A percentile compares a stretch with the other conserved stretches of the same genome.
These are phyloP conservation scores for Geopemphigus sp. DNA, from an alignment of 1,140 invertebrate genomes.

Conservation along the genomic window DNA sequence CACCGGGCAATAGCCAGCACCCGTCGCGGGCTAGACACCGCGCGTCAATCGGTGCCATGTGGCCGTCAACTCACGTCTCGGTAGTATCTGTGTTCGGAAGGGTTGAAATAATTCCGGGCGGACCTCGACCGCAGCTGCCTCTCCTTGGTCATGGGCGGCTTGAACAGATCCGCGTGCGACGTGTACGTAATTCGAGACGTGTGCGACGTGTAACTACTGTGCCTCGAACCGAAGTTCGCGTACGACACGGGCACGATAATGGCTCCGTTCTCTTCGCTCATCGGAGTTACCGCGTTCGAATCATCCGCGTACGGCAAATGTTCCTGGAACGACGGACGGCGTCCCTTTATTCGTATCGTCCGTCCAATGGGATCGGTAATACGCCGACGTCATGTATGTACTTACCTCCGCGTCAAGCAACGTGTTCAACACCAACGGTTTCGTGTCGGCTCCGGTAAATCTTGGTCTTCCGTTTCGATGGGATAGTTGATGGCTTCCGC, in stretches of 20 bases:
- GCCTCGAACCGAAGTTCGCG: conserved; percentile 67
- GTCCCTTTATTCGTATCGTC: not conserved
- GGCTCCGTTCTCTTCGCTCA: conserved; percentile 95
- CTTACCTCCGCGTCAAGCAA: conserved; percentile 78
- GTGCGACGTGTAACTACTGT: conserved; percentile 92
- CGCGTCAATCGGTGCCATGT: too few relatives aligned
- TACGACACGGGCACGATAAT: conserved; percentile 89
- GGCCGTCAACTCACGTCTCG: not conserved
- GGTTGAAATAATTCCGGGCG: conserved; percentile 57
- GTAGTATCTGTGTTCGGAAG: conserved; percentile 33
- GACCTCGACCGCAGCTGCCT: conserved; percentile 74
- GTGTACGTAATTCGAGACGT: conserved; percentile 88
- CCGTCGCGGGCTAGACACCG: too few relatives aligned
- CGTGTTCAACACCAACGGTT: conserved; percentile 89
- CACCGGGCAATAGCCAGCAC: too few relatives aligned
- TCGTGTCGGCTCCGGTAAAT: conserved; percentile 76
- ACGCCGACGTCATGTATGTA: not conserved
- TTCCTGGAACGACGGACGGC: conserved; percentile 64
- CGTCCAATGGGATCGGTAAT: too few relatives aligned
- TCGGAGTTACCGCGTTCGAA: conserved; percentile 94
- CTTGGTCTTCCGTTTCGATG: conserved; percentile 72
- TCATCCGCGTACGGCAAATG: conserved; percentile 96
- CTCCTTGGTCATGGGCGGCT: conserved; percentile 76
- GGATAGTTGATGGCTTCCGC: conserved; percentile 88
- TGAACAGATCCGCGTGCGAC: conserved; percentile 83